These are phyloP conservation scores for Crocidura indochinensis DNA, from an alignment of 2,797 vertebrate species.

Conservation along the genomic window DNA sequence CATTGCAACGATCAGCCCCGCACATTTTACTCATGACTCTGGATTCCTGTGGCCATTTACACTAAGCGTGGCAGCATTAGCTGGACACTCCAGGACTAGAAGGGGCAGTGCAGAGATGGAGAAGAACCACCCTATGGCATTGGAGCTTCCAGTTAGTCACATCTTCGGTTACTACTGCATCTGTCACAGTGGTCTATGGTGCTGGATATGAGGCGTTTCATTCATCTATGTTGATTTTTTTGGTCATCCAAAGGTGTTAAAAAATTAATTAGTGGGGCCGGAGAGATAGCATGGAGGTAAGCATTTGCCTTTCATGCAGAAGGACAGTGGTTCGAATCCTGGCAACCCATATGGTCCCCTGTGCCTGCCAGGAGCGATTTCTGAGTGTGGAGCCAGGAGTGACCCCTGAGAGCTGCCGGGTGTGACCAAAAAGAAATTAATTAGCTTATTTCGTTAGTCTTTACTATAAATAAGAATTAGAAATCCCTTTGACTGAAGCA, in stretches of 20 bases:
- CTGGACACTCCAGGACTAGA: background rate
- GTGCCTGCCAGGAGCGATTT: too few relatives aligned
- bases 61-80: background rate
- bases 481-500: background rate
- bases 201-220: background rate
- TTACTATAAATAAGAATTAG: constrained; percentile 17
- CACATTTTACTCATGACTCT: constrained; percentile 2
- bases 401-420: too few relatives aligned
- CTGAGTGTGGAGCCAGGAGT: too few relatives aligned
- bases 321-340: too few relatives aligned
- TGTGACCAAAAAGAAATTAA: too few relatives aligned
- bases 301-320: too few relatives aligned
- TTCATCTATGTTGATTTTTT: background rate
- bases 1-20: background rate
- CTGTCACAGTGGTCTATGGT: constrained; percentile 9
- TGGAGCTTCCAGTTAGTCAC: background rate
- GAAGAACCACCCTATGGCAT: too few relatives aligned
- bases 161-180: background rate
- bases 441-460: constrained; percentile 26
- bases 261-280: too few relatives aligned
- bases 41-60: background rate
- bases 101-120: background rate
- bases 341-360: too few relatives aligned
- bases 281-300: too few relatives aligned
- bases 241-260: constrained; percentile 9